These are phyloP conservation scores for Callionymus lyra DNA, from an alignment of 2,113 vertebrate genomes.

Conservation along the genomic window DNA sequence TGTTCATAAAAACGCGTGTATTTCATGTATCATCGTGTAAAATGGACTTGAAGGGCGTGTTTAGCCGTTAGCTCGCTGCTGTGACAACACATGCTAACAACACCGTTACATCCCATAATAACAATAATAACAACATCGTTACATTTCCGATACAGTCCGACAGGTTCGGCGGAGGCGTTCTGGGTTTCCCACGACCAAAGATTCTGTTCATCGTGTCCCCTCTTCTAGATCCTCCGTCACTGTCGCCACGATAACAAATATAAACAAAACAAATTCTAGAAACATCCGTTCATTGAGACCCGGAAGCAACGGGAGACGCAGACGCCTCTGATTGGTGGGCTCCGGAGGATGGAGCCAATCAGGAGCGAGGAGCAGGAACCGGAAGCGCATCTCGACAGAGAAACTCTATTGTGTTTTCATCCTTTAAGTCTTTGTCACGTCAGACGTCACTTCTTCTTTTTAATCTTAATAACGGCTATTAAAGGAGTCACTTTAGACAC, in stretches of 20 bases:
- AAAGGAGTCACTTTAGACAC: too few species aligned
- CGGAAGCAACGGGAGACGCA: slow-evolving; percentile 42
- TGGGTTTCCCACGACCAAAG: slow-evolving; percentile 87
- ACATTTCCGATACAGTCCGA: slow-evolving; percentile 95
- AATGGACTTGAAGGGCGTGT: too few species aligned
- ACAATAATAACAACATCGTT: slow-evolving; percentile 48
- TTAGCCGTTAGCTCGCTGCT: too few species aligned
- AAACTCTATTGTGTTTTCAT: slow-evolving; percentile 29
- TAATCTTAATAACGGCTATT: too few species aligned
- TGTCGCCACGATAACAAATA: background rate
- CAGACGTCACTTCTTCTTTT: too few species aligned
- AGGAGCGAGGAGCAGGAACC: background rate
- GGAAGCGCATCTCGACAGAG: slow-evolving; percentile 1
- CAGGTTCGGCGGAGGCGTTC: slow-evolving; percentile 79
- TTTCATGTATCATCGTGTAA: too few species aligned
- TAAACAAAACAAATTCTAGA: slow-evolving; percentile 13
- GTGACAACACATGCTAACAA: background rate
- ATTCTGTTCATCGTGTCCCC: slow-evolving; percentile 80
- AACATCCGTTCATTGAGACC: slow-evolving; percentile 26
- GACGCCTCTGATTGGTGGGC: slow-evolving; percentile 31
- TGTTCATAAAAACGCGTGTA: too few species aligned
- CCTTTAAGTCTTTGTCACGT: too few species aligned
- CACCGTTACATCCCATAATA: slow-evolving; percentile 14
- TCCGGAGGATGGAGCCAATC: slow-evolving; percentile 31
- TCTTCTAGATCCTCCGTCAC: background rate